These are phyloP conservation scores for Hystrix cristata DNA, from an alignment of 2,113 vertebrate species.

Conservation along the genomic window DNA sequence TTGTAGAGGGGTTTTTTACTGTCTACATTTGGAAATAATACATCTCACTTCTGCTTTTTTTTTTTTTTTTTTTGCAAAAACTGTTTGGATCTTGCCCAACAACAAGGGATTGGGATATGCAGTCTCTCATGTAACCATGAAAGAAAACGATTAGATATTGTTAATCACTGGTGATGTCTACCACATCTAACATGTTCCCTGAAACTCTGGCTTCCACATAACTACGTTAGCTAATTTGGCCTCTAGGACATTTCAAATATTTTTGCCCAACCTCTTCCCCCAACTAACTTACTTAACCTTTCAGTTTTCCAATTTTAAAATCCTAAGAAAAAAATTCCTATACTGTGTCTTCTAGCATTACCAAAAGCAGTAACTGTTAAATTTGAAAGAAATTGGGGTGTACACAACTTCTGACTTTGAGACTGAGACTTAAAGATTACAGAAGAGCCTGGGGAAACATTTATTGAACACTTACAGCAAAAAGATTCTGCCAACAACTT, in stretches of 20 bases:
- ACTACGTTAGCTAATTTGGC: neutral
- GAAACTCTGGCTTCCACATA: neutral
- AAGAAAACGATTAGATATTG: neutral
- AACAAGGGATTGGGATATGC: neutral
- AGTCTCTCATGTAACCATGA: neutral
- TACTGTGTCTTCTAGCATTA: constrained; percentile 6
- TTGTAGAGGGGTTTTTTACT: neutral
- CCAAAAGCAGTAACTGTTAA: neutral
- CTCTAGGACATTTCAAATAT: neutral
- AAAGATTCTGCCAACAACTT: neutral
- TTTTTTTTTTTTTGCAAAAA: neutral
- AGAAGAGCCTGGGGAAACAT: neutral
- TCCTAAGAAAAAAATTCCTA: neutral
- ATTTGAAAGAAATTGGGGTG: constrained; percentile 17
- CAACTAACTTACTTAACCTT: neutral
- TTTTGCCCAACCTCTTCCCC: neutral
- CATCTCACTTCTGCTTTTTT: neutral
- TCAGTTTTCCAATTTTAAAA: constrained; percentile 29
- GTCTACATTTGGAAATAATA: neutral
- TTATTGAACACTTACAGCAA: constrained; percentile 28
- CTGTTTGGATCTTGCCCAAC: neutral
- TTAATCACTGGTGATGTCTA: neutral
- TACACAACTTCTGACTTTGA: neutral
- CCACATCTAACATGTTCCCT: neutral
- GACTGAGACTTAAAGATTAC: neutral